Percentiles rank a stretch among this genome's conserved stretches.
Conservation (phyloP, 23 tunicate genomes). For the Ascidia mentula region DNA sequence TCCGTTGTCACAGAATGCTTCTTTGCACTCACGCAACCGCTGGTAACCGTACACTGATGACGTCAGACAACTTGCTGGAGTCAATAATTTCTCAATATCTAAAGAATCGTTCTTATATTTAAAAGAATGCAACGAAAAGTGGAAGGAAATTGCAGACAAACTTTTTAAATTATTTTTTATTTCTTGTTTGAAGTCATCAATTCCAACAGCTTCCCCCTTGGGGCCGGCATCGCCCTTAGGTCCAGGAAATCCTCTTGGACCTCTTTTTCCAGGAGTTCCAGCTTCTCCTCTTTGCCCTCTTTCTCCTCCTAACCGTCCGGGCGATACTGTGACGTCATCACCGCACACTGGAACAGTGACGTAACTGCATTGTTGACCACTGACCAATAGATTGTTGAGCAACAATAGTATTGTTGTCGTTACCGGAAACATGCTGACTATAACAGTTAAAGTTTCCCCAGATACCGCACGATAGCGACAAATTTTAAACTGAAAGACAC, state of each 20-base stretch:
- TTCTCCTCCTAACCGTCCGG: not conserved
- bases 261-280: not conserved
- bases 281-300: not conserved
- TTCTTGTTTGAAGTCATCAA: not conserved
- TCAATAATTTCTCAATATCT: not conserved
- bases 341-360: constrained; percentile 4
- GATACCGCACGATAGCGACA: too few species aligned
- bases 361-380: not conserved
- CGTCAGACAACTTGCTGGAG: not conserved
- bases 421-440: too few species aligned
- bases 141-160: too few species aligned
- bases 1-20: constrained; percentile 5
- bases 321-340: not conserved
- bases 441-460: too few species aligned
- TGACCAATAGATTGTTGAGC: too few species aligned
- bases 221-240: not conserved
- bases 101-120: too few species aligned
- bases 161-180: not conserved
- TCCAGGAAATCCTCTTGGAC: not conserved
- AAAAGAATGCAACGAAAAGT: too few species aligned
- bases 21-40: not conserved
- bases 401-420: too few species aligned
- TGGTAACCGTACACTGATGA: not conserved
- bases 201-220: not conserved
- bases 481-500: too few species aligned